These are phyloP conservation scores for Lates calcarifer DNA, from an alignment of 2,113 vertebrate species.

Conservation along the genomic window DNA sequence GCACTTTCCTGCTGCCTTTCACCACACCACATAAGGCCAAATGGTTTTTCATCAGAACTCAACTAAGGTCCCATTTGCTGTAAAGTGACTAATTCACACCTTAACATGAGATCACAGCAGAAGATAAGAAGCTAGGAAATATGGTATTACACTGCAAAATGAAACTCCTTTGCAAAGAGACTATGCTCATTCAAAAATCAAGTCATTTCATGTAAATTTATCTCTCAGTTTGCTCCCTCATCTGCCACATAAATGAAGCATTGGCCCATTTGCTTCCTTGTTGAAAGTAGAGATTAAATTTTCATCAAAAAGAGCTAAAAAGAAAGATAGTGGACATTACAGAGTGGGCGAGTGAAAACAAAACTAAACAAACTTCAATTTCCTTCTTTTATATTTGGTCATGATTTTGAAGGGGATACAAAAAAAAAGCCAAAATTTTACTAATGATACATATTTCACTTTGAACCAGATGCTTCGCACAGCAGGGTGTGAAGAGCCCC, in stretches of 20 bases:
- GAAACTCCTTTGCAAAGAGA: background rate
- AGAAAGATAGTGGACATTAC: background rate
- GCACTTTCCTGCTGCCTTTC: constrained; percentile 17
- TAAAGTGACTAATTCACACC: background rate
- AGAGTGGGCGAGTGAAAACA: background rate
- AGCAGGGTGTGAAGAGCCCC: background rate
- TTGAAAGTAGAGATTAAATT: background rate
- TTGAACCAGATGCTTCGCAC: background rate
- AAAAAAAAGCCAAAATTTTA: background rate
- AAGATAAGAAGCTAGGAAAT: background rate
- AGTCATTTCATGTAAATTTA: background rate
- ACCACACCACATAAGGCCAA: constrained; percentile 15
- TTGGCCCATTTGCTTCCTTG: background rate
- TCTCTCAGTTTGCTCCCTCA: background rate
- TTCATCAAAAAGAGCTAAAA: constrained; percentile 1
- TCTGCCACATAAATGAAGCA: background rate
- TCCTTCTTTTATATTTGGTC: background rate
- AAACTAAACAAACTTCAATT: background rate
- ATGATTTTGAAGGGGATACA: background rate
- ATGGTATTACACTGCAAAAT: too few species aligned
- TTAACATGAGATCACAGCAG: background rate
- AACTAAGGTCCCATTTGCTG: background rate
- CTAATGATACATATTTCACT: background rate
- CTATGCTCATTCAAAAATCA: too few species aligned
- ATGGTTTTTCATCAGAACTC: background rate